Evolutionary conservation across 2,888 invertebrate species (phyloP).

Genomic region (Eupithecia tripunctaria): DNA sequence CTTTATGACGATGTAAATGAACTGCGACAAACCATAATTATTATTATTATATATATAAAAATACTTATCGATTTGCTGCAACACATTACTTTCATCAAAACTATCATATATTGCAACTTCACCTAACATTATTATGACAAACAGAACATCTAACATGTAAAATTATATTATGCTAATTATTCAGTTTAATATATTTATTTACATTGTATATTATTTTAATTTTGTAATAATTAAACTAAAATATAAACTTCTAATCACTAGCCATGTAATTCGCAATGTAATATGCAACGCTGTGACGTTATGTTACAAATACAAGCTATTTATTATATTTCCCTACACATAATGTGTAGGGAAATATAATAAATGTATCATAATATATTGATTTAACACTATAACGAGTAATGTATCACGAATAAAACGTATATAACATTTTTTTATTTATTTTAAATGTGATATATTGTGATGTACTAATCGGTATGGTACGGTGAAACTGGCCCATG

Average conservation of each 20-base stretch:
- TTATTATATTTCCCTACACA: conserved; percentile 20
- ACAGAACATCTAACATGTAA: conserved; percentile 32
- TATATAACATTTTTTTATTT: neutral
- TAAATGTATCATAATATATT: conserved; percentile 10
- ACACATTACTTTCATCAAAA: neutral
- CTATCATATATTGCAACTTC: conserved; percentile 11
- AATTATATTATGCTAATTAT: conserved; percentile 37
- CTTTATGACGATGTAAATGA: neutral
- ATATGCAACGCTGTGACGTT: conserved; percentile 46
- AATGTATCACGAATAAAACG: conserved; percentile 18
- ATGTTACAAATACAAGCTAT: conserved; percentile 42
- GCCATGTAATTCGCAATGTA: conserved; percentile 79
- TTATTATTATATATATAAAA: neutral
- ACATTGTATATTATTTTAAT: conserved; percentile 55
- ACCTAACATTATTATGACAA: conserved; percentile 26
- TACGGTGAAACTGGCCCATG: neutral
- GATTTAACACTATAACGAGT: conserved; percentile 7
- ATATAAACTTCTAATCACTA: conserved; percentile 83
- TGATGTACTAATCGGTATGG: too few relatives aligned
- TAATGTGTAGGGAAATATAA: too few relatives aligned
- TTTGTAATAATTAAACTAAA: conserved; percentile 59
- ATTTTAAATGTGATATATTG: neutral
- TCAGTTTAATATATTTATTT: conserved; percentile 66
- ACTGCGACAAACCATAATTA: neutral
- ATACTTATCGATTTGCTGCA: neutral